Conservation (phyloP, 2,797 vertebrate species). For the Dryobates pubescens region DNA sequence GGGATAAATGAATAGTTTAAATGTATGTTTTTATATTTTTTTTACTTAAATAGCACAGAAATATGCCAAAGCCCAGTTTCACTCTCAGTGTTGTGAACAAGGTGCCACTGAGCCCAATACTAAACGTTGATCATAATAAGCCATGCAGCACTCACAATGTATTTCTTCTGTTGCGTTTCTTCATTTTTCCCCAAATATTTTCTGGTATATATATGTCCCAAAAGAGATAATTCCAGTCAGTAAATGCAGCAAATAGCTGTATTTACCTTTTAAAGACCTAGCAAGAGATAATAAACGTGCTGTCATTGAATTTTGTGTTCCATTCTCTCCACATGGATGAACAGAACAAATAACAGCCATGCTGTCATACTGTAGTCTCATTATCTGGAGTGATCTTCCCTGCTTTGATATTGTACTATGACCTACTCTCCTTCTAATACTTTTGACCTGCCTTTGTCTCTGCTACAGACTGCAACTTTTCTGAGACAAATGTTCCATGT, state of each 20-base stretch:
- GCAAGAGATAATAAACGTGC: background rate
- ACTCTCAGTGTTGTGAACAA: background rate
- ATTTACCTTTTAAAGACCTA: background rate
- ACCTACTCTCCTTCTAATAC: background rate
- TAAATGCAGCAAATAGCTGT: background rate
- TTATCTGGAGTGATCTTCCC: background rate
- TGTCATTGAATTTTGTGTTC: background rate
- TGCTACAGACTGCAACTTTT: background rate
- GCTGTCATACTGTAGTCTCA: background rate
- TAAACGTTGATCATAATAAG: background rate
- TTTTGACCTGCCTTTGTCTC: conserved; percentile 6
- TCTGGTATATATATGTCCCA: background rate
- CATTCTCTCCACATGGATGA: conserved; percentile 1
- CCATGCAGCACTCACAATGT: background rate
- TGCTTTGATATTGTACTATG: background rate
- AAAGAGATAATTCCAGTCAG: background rate
- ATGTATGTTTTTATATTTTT: background rate
- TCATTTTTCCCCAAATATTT: background rate
- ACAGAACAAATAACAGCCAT: background rate
- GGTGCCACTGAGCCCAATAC: background rate
- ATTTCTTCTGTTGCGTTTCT: background rate
- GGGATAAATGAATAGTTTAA: background rate
- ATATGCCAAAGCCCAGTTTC: background rate
- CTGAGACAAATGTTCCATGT: background rate
- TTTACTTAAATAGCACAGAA: background rate